Base-by-base conservation (phyloP, 2,888 invertebrate species). In the Perithous albicinctus region DNA sequence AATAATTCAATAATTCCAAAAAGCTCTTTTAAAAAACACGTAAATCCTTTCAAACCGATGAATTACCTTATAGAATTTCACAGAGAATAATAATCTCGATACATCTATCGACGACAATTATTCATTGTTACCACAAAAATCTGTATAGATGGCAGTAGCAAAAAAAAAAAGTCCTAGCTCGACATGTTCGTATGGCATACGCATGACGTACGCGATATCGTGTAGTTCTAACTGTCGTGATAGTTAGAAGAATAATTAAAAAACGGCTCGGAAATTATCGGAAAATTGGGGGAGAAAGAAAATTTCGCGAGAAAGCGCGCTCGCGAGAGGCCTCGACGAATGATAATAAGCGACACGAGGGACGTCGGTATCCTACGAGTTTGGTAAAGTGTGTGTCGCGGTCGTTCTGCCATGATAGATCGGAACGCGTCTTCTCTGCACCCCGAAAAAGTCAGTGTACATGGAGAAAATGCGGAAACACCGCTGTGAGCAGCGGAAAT, bases 371-470 rank as follows among this genome's bases (percentile, higher is more conserved):
- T 67, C 63, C n/a, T 20, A 43, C 46, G 54, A 67, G 51, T 32
- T 43, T 15, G 61, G 38, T 35, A 26, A n/a, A 86, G 88, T 90
- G 88, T 85, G 86, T 86, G 86, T 81, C 83, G 86, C 86, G 88
- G 87, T 87, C 88, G 88, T 89, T 89, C 91, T 91, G 92, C 92
- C 92, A 92, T 92, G 92, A 91, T 92, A 91, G 91, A 88, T 90
- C 90, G 88, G 88, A 90, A 87, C 90, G 91, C 91, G 92, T 92
- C 90, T 88, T 88, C 88, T 85, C 84, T 85, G 83, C 88, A 86
- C 78, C 79, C 82, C 85, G 87, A 86, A 86, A 89, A 86, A 88
- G 85, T 89, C 87, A 81, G 79, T 78, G 84, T 86, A 80, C 69
- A 79, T 82, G 81, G 78, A 78, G 80, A 88, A 87, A 86, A 91